Base-by-base conservation (phyloP, 2,113 vertebrate genomes). In the Embiotoca jacksoni region DNA sequence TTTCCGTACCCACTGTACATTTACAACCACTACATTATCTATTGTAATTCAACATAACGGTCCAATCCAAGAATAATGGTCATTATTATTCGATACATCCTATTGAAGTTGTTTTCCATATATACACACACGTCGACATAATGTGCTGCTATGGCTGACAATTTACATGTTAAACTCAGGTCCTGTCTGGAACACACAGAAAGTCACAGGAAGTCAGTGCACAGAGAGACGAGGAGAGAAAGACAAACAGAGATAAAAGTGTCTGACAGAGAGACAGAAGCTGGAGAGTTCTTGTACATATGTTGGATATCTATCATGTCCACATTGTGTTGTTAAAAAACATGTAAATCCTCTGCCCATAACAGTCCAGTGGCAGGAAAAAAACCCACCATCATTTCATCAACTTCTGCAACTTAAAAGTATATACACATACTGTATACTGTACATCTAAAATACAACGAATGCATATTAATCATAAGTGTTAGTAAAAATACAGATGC, bases 401-500 rank as follows among this genome's bases (percentile, higher is more conserved):
- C 1, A 62, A 55, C 46, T 67, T 70, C 66, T 85, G 75, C 80
- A 86, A 69, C 64, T 84, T 83, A 37, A 90, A 92, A 92, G 85
- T 90, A 92, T 92, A 92, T 93, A 96, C 95, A 96, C 94, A 97
- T 61, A 86, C 70, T 57, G 71, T 69, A 79, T 95, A 96, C 91
- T 95, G 92, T 98, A 97, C 96, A 97, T 92, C 92, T 91, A 93
- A 83, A 90, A 96, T 94, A 92, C 84, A 85, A 91, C 72, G 78
- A 86, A 92, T 94, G 94, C 93, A 94, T 87, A 93, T 89, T 94
- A 96, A 94, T 93, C 88, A 90, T 92, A 87, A 76, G 87, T 91
- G 94, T 95, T 95, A 96, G 93, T 94, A 86, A 90, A 96, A 93
- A 84, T 75, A 93, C 53, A 57, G 63, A 78, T 67, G 92, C 84